phyloP scores from a whole-genome alignment of 2,888 invertebrate species.

The Caenorhabditis wallacei region DNA sequence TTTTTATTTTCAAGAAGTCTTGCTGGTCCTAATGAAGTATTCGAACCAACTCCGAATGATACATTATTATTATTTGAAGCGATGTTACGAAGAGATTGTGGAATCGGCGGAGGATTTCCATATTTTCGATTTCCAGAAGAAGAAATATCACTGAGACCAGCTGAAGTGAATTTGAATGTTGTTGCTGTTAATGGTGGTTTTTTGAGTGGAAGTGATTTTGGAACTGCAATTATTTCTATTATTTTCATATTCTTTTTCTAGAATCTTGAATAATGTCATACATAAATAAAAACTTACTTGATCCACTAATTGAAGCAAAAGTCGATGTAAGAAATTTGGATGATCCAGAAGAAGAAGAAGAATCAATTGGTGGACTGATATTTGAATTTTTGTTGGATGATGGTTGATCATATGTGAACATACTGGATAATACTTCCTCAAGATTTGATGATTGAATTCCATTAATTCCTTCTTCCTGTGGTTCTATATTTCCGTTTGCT shows the following conservation, averaged over 20 bases:
- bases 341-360: not conserved
- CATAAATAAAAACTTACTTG: constrained; percentile 3
- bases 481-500: not conserved
- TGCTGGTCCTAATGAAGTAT: constrained; percentile 37
- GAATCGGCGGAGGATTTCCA: constrained; percentile 41
- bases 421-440: constrained; percentile 10
- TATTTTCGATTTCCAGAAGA: not conserved
- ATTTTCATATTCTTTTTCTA: too few relatives aligned
- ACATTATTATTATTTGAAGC: not conserved
- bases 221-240: constrained; percentile 29
- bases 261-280: too few relatives aligned
- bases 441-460: not conserved
- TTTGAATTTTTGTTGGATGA: not conserved
- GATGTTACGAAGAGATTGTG: not conserved
- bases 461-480: not conserved
- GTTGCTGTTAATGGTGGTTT: constrained; percentile 1
- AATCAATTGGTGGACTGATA: not conserved
- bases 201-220: constrained; percentile 11
- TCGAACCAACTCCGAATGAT: constrained; percentile 25
- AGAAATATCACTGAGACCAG: not conserved
- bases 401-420: not conserved
- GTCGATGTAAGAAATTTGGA: not conserved
- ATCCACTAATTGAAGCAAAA: not conserved
- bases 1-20: constrained; percentile 43
- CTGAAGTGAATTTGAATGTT: not conserved